Percentiles rank a stretch among this genome's conserved stretches.
phyloP scores from a whole-genome alignment of 2,113 vertebrate genomes.

The Syngnathus typhle region DNA sequence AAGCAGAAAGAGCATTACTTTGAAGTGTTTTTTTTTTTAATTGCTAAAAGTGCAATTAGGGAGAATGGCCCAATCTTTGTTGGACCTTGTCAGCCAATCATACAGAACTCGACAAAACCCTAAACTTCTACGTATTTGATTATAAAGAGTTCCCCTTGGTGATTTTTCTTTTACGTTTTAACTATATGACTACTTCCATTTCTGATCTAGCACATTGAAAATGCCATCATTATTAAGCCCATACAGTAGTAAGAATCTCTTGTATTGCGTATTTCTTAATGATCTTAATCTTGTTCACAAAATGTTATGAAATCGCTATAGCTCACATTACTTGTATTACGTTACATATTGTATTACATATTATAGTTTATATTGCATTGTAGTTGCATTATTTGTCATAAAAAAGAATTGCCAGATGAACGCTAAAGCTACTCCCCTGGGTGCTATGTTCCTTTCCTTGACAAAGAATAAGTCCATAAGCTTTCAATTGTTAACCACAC shows the following conservation, averaged over 20 bases:
- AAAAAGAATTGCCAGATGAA: not conserved
- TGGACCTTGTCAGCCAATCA: conserved; percentile 28
- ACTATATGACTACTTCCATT: not conserved
- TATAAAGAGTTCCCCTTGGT: not conserved
- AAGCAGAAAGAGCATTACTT: conserved; percentile 21
- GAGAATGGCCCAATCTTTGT: conserved; percentile 16
- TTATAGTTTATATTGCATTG: not conserved
- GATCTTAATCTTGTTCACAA: not conserved
- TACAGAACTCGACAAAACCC: not conserved
- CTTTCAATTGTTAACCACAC: not conserved
- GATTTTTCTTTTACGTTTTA: not conserved
- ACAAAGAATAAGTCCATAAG: not conserved
- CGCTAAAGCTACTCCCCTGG: not conserved
- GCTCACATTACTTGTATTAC: too few species aligned
- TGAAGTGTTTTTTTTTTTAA: conserved; percentile 24
- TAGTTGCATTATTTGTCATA: not conserved
- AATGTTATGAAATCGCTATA: not conserved
- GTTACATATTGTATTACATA: too few species aligned
- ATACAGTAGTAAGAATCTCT: too few species aligned
- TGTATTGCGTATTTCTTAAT: too few species aligned
- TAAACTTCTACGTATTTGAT: not conserved
- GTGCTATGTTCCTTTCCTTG: not conserved
- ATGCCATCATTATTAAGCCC: not conserved
- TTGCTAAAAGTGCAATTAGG: not conserved
- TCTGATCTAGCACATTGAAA: not conserved